Percentiles rank a stretch among this genome's conserved stretches.
Conservation (phyloP, 2,888 invertebrate genomes). For the Microchrysa polita region DNA sequence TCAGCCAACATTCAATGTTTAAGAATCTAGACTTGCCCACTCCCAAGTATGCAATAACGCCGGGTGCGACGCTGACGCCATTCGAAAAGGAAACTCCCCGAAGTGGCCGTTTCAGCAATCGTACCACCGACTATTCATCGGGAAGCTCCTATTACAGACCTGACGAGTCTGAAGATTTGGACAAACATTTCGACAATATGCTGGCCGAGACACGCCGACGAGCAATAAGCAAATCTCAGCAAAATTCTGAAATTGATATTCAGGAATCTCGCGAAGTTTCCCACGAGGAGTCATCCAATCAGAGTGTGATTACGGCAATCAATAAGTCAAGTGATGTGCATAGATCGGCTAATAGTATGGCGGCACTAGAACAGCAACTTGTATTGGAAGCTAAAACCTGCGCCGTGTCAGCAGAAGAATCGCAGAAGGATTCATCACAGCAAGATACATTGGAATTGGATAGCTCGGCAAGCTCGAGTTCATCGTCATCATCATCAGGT, state of each 20-base stretch:
- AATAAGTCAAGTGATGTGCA: neutral
- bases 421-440: neutral
- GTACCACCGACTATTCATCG: constrained; percentile 71
- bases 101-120: constrained; percentile 62
- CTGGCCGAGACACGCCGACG: constrained; percentile 41
- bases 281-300: constrained; percentile 23
- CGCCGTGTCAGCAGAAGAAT: neutral
- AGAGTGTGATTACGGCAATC: constrained; percentile 3
- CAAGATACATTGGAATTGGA: neutral
- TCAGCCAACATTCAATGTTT: constrained; percentile 61
- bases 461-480: neutral
- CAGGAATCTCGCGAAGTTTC: neutral
- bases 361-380: neutral
- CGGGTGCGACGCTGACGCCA: constrained; percentile 55
- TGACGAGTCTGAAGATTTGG: constrained; percentile 68
- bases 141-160: constrained; percentile 73
- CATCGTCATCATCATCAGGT: constrained; percentile 2
- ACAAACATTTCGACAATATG: constrained; percentile 56
- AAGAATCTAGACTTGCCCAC: constrained; percentile 70
- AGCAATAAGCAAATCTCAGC: neutral
- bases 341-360: too few species aligned
- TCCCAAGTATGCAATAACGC: constrained; percentile 67
- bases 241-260: neutral
- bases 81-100: constrained; percentile 57
- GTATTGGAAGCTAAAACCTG: neutral